Conservation (phyloP, 2,888 invertebrate species). For the Drosophila glabriapex region DNA sequence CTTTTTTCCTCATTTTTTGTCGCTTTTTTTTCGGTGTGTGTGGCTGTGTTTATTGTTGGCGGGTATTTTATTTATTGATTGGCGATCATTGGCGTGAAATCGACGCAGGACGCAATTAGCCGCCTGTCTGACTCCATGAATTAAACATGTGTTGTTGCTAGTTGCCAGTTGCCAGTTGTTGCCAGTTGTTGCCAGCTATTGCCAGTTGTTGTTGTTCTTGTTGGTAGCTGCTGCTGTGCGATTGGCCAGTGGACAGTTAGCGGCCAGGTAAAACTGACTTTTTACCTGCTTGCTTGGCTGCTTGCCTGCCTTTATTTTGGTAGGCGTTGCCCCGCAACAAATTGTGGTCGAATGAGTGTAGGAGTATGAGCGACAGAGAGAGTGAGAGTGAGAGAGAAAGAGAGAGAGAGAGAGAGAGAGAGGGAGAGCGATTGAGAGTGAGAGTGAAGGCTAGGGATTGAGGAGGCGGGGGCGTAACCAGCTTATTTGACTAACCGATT, state of each 20-base stretch:
- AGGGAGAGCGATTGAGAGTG: not conserved
- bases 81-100: constrained; percentile 74
- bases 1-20: constrained; percentile 24
- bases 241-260: constrained; percentile 52
- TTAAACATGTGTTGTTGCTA: constrained; percentile 55
- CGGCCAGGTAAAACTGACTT: constrained; percentile 46
- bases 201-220: constrained; percentile 10
- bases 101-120: constrained; percentile 66
- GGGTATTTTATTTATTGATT: constrained; percentile 72
- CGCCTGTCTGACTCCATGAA: constrained; percentile 57
- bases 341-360: constrained; percentile 16
- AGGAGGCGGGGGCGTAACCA: constrained; percentile 44
- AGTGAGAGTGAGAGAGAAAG: not conserved
- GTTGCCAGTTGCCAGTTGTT: constrained; percentile 17
- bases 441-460: constrained; percentile 13
- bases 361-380: not conserved
- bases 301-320: constrained; percentile 7
- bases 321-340: constrained; percentile 53
- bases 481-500: constrained; percentile 74
- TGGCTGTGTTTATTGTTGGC: constrained; percentile 20
- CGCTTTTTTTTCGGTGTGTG: constrained; percentile 2
- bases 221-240: constrained; percentile 38
- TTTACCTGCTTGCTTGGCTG: constrained; percentile 37
- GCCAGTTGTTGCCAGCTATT: constrained; percentile 2
- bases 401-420: not conserved